phyloP scores from a whole-genome alignment of 2,113 vertebrate species.

The Petrocephalus zakoni region DNA sequence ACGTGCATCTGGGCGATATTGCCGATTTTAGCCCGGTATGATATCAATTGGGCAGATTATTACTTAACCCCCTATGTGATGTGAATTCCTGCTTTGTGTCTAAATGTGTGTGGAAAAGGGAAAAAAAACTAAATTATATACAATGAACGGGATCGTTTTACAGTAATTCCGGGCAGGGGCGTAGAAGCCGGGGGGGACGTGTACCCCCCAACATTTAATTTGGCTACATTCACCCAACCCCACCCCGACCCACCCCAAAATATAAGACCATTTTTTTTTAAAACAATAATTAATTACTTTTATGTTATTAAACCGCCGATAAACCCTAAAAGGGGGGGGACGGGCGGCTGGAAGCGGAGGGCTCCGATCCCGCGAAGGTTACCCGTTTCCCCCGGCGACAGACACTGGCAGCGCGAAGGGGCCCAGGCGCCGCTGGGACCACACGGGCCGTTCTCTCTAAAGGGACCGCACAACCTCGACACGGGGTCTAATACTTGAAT shows the following conservation, averaged over 20 bases:
- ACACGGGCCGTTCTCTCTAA: background rate
- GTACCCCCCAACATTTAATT: background rate
- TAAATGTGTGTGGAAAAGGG: background rate
- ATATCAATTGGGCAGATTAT: background rate
- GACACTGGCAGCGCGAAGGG: background rate
- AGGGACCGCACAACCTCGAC: background rate
- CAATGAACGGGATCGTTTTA: background rate
- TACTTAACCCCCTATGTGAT: background rate
- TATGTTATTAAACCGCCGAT: no score
- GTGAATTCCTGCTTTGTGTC: background rate
- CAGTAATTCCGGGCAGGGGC: background rate
- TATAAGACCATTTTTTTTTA: no score
- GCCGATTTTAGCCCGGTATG: background rate
- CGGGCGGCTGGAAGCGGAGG: background rate
- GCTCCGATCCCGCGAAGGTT: background rate
- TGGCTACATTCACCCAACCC: no score
- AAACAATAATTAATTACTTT: no score
- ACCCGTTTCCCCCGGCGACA: background rate
- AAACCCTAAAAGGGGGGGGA: no score
- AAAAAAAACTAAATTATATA: background rate
- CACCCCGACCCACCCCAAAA: no score
- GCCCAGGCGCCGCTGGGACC: background rate
- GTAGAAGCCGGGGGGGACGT: background rate
- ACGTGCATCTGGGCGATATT: background rate
- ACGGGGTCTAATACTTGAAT: conserved; percentile 12